Evolutionary conservation across 1,140 invertebrate genomes (phyloP).

Genomic region (Mylabris phalerata): DNA sequence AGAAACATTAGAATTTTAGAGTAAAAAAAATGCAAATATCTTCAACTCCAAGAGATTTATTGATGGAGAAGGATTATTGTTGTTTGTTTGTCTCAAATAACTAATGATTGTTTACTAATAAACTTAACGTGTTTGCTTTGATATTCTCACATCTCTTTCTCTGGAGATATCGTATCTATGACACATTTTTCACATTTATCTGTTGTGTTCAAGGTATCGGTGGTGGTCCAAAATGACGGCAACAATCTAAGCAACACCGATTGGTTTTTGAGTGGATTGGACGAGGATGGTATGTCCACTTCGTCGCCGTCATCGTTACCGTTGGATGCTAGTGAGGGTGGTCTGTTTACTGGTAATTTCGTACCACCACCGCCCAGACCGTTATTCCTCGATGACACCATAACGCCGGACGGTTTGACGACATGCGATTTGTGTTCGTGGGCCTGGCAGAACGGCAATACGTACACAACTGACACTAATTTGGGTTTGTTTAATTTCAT

Average conservation of each 20-base stretch:
- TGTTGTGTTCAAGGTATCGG: slow-evolving; percentile 2
- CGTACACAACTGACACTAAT: slow-evolving; percentile 21
- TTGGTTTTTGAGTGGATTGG: neutral
- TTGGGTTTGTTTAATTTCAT: slow-evolving; percentile 8
- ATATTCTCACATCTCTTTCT: too few relatives aligned
- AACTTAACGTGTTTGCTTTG: too few relatives aligned
- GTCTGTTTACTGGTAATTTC: slow-evolving; percentile 56
- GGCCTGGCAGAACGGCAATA: slow-evolving; percentile 45
- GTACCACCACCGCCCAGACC: slow-evolving; percentile 62
- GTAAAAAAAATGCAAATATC: too few relatives aligned
- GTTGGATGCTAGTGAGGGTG: slow-evolving; percentile 53
- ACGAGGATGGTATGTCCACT: neutral
- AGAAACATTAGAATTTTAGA: too few relatives aligned
- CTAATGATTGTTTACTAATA: too few relatives aligned
- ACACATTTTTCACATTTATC: neutral
- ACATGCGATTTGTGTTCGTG: slow-evolving; percentile 65
- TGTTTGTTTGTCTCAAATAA: too few relatives aligned
- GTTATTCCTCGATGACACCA: slow-evolving; percentile 50
- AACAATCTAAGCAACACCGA: slow-evolving; percentile 8
- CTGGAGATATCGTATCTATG: neutral
- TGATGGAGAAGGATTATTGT: too few relatives aligned
- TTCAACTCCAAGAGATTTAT: too few relatives aligned
- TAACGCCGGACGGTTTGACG: slow-evolving; percentile 54
- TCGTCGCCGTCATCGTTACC: slow-evolving; percentile 45
- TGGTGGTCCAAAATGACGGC: neutral